Base-by-base conservation (phyloP, 2,113 vertebrate species). In the Istiophorus platypterus region DNA sequence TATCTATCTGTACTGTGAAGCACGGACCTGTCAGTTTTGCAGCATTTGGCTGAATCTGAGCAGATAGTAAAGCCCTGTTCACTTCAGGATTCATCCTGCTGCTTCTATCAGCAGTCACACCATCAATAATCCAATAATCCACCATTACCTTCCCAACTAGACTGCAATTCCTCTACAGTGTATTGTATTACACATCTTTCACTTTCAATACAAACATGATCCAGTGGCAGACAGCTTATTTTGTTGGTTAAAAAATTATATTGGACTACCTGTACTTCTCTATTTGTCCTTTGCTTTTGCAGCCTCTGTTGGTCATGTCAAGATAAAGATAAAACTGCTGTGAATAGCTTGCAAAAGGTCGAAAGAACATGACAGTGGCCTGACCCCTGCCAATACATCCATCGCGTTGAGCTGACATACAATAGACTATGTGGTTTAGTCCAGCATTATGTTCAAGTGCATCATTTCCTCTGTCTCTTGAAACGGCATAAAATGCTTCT, bases 221-320 rank as follows among this genome's bases (percentile, higher is more conserved):
- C 58, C 34, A 1, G 14, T 27, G 76, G 15, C 52, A 63, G 34
- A 54, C 20, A 26, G 7, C 34, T 63, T 73, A 39, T 83, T 81
- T 72, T 76, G 69, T 59, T 56, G 76, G n/a, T 81, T 67, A 87
- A 84, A 86, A 39, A 81, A 76, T 65, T 67, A 86, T 51, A 41
- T 59, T 78, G 52, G 11, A 18, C 63, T 31, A 6, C 69, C 51
- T 54, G 59, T 57, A 17, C 45, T 24, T 59, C 54, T 67, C 52
- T 29, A 26, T 71, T 71, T 37, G 27, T 76, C 56, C 39, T 57
- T 54, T 27, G 41, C 49, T 47, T 72, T 59, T 15, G 14, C 47
- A 8, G 29, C 51, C 37, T n/a, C 22, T 54, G 24, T 27, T 57
- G 54, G 54, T 62, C 61, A n/a, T 31, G 29, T 64, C 64, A 69